These are phyloP conservation scores for Chirona hameri DNA, from an alignment of 2,888 invertebrate genomes.

Conservation along the genomic window DNA sequence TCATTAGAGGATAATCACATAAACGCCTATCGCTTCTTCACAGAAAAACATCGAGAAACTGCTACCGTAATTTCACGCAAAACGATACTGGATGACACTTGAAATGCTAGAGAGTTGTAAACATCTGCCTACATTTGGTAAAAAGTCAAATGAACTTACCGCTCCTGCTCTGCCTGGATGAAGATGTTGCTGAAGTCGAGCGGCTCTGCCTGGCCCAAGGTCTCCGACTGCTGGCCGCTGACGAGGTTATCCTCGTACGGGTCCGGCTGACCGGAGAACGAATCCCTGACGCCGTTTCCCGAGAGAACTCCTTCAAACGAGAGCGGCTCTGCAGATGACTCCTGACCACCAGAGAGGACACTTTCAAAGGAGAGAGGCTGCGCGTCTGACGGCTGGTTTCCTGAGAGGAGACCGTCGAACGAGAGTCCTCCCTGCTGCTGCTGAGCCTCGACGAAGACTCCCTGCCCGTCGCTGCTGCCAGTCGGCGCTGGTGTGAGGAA, in stretches of 20 bases:
- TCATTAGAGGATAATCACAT: too few relatives aligned
- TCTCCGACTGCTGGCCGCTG: not conserved
- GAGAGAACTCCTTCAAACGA: not conserved
- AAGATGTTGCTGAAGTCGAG: not conserved
- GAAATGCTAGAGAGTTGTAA: too few relatives aligned
- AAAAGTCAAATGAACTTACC: not conserved
- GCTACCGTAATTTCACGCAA: too few relatives aligned
- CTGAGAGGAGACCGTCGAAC: not conserved
- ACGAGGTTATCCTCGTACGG: not conserved
- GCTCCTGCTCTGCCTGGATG: not conserved
- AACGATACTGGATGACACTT: too few relatives aligned
- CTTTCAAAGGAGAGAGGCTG: not conserved
- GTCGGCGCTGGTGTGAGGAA: not conserved
- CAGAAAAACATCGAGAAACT: too few relatives aligned
- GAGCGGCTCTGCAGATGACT: not conserved
- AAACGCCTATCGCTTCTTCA: too few relatives aligned
- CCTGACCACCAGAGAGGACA: not conserved
- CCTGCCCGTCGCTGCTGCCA: not conserved
- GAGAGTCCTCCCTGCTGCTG: not conserved
- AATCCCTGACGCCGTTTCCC: not conserved
- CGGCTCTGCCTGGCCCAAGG: not conserved
- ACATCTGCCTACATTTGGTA: too few relatives aligned
- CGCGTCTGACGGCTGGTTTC: not conserved
- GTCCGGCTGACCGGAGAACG: not conserved
- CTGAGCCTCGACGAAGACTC: not conserved